Evolutionary conservation across 2,797 vertebrate species (phyloP).

Genomic region (Pyrocephalus nanus): DNA sequence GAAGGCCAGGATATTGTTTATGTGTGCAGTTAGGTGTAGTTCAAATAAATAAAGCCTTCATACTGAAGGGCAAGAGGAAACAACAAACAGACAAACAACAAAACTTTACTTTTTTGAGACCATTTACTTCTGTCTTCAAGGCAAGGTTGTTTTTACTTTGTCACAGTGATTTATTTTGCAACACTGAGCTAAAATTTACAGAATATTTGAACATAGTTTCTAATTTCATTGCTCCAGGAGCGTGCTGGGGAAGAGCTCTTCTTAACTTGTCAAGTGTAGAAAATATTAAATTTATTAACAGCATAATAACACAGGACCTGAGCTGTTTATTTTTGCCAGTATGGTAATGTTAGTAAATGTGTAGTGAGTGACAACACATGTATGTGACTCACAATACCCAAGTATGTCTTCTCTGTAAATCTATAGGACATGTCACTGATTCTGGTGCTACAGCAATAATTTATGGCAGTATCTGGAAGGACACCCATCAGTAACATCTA

Average conservation of each 20-base stretch:
- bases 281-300: background rate
- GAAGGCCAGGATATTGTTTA: background rate
- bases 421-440: background rate
- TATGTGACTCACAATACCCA: background rate
- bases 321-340: background rate
- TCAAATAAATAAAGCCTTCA: background rate
- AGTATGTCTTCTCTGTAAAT: background rate
- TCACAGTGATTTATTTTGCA: background rate
- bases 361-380: background rate
- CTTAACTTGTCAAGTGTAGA: background rate
- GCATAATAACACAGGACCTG: background rate
- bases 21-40: background rate
- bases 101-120: background rate
- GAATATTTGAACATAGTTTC: background rate
- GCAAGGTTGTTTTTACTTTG: background rate
- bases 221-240: background rate
- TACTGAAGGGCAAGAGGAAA: background rate
- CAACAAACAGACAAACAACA: background rate
- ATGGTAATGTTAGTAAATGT: background rate
- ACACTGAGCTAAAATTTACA: background rate
- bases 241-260: accelerated
- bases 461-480: background rate
- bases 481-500: background rate
- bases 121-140: background rate
- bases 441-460: background rate